Evolutionary conservation across 2,797 vertebrate genomes (phyloP).

Genomic region (Cygnus olor): DNA sequence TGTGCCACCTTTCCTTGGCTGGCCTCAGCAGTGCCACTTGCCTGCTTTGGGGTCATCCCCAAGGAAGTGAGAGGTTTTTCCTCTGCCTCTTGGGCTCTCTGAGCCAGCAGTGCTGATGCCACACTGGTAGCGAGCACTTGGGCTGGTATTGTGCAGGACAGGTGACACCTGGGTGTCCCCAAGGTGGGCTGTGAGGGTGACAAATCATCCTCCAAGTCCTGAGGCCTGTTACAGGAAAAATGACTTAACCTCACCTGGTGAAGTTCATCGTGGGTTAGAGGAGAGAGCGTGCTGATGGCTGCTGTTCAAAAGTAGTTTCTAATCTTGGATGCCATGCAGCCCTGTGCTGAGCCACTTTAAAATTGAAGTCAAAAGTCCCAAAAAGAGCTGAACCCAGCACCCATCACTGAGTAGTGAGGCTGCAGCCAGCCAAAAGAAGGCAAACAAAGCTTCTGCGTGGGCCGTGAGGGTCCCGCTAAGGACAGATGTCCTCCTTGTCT

Average conservation of each 20-base stretch:
- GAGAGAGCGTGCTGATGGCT: neutral
- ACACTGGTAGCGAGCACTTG: neutral
- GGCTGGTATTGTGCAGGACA: neutral
- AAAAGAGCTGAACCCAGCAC: neutral
- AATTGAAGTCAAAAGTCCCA: neutral
- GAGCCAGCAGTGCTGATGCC: neutral
- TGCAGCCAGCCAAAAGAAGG: neutral
- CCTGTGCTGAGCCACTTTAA: neutral
- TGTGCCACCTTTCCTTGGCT: neutral
- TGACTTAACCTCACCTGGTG: neutral
- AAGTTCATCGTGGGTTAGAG: neutral
- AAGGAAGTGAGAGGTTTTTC: neutral
- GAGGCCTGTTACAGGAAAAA: neutral
- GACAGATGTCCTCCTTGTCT: rapidly evolving
- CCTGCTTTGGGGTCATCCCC: neutral
- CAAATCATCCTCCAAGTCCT: neutral
- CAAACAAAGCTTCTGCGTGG: neutral
- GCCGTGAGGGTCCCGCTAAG: neutral
- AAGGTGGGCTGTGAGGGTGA: neutral
- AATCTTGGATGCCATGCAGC: neutral
- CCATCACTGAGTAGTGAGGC: neutral
- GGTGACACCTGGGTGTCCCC: neutral
- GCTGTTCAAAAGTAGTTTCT: neutral
- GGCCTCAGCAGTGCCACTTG: neutral
- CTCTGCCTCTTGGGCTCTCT: neutral